Evolutionary conservation across 2,888 invertebrate genomes (phyloP), one percentile per base, ranked within the genome.

Genomic region (Encarsia formosa): DNA sequence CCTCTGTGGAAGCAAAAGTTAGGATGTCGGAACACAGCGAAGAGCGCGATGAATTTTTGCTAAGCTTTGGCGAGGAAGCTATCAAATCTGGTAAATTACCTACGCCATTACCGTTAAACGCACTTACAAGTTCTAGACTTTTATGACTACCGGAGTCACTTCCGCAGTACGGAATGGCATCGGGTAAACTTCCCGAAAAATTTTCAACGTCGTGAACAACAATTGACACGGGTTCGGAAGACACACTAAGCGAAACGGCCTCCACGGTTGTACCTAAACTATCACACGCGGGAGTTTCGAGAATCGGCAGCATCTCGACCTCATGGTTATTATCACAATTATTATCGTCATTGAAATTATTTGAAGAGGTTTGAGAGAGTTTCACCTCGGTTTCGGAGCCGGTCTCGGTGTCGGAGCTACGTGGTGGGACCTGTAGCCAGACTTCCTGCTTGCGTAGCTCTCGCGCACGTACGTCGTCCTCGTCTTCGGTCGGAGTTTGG

Each of bases 331-430:
- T 24, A 8, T 18, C 6, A 4, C 15, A 8, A 24, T 9, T 24
- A 24, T 41, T 41, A 6, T 13, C 48, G 34, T 16, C 22, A 26
- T 56, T 49, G 34, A 13, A 6, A 49, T 39, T 52, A 52, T 45
- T 26, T 46, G 56, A 29, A 50, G 54, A 49, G 51, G 54, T 55
- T 57, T 59, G 34, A 55, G 53, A 59, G 50, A 54, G 52, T 75
- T 80, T 79, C 82, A 86, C 86, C 85, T 86, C 86, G 62, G 86
- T 86, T 75, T 86, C 85, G 50, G 81, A 81, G 67, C 81, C 82
- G 24, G 81, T 80, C 64, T 85, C 85, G 53, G 84, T 82, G 61
- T 83, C 82, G 54, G 81, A 76, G 61, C 79, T 78, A 37, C 78
- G 75, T n/a, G 77, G 76, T 40, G 83, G 80, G 45, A 84, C 82